phyloP scores from a whole-genome alignment of 2,888 invertebrate genomes.

The Clepsis dumicolana region DNA sequence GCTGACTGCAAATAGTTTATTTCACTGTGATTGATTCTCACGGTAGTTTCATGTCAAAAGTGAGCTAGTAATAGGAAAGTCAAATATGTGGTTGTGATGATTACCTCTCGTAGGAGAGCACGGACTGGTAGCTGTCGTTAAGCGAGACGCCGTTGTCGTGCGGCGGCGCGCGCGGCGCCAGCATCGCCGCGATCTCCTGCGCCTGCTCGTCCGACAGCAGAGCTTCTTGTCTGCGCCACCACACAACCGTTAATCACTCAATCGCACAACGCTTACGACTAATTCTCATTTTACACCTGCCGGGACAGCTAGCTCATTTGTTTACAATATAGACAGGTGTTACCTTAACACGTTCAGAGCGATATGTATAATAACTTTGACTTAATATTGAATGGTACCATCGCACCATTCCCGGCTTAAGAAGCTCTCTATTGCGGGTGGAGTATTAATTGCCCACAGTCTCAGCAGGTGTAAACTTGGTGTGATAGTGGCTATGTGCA shows the following conservation, averaged over 20 bases:
- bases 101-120: constrained; percentile 84
- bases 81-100: not conserved
- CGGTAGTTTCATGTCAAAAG: too few species aligned
- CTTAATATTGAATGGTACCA: too few species aligned
- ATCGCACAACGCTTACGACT: not conserved
- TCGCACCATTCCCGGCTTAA: too few species aligned
- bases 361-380: too few species aligned
- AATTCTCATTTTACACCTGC: not conserved
- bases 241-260: not conserved
- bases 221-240: constrained; percentile 89
- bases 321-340: too few species aligned
- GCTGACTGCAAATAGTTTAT: too few species aligned
- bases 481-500: not conserved
- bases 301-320: not conserved
- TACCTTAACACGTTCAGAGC: too few species aligned
- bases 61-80: not conserved
- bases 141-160: constrained; percentile 83
- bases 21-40: too few species aligned
- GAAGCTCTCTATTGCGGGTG: not conserved
- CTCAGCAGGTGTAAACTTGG: not conserved
- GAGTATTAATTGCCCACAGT: not conserved
- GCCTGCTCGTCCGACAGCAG: constrained; percentile 96
- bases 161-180: constrained; percentile 87
- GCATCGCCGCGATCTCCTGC: constrained; percentile 93
- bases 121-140: constrained; percentile 86